Evolutionary conservation across 2,113 vertebrate species (phyloP), one percentile per base, ranked within the genome.

Genomic region (Epinephelus cyanopodus): DNA sequence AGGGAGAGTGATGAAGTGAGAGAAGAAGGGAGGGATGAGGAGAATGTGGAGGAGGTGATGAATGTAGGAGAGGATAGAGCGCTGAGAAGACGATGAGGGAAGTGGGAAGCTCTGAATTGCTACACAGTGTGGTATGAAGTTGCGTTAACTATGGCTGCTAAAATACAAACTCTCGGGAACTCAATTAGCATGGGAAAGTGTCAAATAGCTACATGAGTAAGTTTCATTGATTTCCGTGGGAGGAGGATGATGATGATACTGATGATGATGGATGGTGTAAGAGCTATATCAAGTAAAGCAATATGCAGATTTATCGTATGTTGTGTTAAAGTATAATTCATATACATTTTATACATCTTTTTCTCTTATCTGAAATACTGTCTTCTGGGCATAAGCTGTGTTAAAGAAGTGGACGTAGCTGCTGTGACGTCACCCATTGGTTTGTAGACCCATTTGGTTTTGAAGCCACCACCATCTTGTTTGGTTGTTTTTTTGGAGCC

Each of bases 31-130:
- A 76, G 77, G 25, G 56, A 77, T 71, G 82, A 86, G 79, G 73
- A 58, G 69, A 81, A 52, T 42, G 60, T 86, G 88, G 91, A 90
- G 87, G 77, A 84, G 74, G 85, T 90, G 83, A 90, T 91, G 83
- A 89, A 91, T 87, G 82, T 79, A 64, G 73, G 75, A 80, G 82
- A 89, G 65, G 74, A 80, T 45, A 5, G 48, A 84, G 78, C 0
- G 18, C 58, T 70, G 72, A 81, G 72, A 56, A 75, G 50, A 82
- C 71, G 72, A 80, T 69, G 75, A 77, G 76, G 81, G 29, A 60
- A 79, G 82, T 85, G 73, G 63, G 82, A 88, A 71, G 79, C 77
- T 82, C 39, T 39, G 56, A 79, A 86, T 65, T 85, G 81, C 69
- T 48, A 29, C 82, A 56, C 81, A 56, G 63, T 21, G 54, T 37